Evolutionary conservation across 1,140 invertebrate species (phyloP), one percentile per base, ranked within the genome.

Genomic region (Neuroterus valhalla): DNA sequence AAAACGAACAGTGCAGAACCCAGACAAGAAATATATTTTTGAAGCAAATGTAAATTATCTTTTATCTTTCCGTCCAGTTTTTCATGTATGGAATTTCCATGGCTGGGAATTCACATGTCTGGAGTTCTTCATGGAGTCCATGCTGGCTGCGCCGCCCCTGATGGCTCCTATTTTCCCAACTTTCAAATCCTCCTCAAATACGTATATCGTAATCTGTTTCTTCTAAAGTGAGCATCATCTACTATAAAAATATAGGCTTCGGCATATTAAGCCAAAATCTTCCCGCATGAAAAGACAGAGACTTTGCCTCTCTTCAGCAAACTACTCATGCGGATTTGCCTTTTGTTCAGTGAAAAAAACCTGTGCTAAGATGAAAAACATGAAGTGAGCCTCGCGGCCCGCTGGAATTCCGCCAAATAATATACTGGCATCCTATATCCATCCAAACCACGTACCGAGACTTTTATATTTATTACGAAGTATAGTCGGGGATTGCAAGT

Each of bases 391-490:
- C 76, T 76, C 68, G 76, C 76, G 76, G 76, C 74, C 75, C 67
- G 72, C 67, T 81, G 79, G 79, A 81, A 46, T 75, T 12, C 44
- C 74, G 79, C 76, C 79, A 81, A 81, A 81, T 78, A 76, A 78
- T 78, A 81, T 78, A 68, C 70, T 68, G 45, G 67, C 70, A 76
- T 71, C 74, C 75, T 72, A 75, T 71, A 79, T 74, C 72, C 62
- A 66, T 71, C 72, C 77, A 44, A 73, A 72, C 75, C 72, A 68
- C 73, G 46, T 48, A 38, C 71, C 74, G 55, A 74, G 73, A 80
- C 78, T 80, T 80, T 77, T 77, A 80, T 80, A 80, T 80, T 80
- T 80, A 80, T 76, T 77, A 80, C 78, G 72, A 80, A 80, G 77
- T 80, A 77, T 75, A 77, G 68, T 70, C 62, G 68, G 67, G 69